Percentiles rank a stretch among this genome's conserved stretches.
phyloP scores from a whole-genome alignment of 2,888 invertebrate species.

The Strigamia maritima region DNA sequence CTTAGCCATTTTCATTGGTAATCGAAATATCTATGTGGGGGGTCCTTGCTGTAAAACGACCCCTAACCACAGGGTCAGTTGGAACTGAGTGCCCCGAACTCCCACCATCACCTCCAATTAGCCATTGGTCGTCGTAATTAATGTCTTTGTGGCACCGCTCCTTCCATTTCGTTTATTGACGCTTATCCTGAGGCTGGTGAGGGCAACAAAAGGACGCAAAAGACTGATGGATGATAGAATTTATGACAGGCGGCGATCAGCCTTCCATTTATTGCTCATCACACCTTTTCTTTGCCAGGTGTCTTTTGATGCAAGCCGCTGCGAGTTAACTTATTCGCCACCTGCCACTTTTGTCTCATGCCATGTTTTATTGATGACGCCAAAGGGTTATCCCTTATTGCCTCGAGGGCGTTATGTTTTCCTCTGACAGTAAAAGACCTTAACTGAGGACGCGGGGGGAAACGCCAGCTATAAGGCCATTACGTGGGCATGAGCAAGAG shows the following conservation, averaged over 20 bases:
- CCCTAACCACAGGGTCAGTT: conserved; percentile 17
- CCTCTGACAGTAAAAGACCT: conserved; percentile 30
- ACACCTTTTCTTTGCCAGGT: conserved; percentile 34
- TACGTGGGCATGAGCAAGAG: conserved; percentile 21
- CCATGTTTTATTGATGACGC: conserved; percentile 32
- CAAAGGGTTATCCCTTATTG: conserved; percentile 34
- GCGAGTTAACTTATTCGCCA: conserved; percentile 14
- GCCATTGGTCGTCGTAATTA: conserved; percentile 26
- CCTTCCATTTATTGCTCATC: conserved; percentile 32
- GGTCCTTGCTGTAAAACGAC: conserved; percentile 13
- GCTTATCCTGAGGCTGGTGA: conserved; percentile 5
- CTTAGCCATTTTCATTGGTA: background rate
- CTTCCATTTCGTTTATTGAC: conserved; percentile 9
- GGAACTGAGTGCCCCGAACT: background rate
- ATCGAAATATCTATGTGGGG: conserved; percentile 3
- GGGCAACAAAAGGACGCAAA: background rate
- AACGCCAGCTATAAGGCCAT: conserved; percentile 31
- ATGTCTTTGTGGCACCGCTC: conserved; percentile 30
- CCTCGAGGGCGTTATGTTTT: conserved; percentile 34
- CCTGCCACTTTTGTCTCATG: conserved; percentile 26
- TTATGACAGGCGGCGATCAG: conserved; percentile 32
- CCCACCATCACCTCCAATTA: conserved; percentile 25
- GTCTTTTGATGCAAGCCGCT: conserved; percentile 34
- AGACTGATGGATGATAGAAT: conserved; percentile 31
- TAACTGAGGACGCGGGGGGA: conserved; percentile 31